Evolutionary conservation across 2,113 vertebrate genomes (phyloP), one percentile per base, ranked within the genome.

Genomic region (Actenoides hombroni): DNA sequence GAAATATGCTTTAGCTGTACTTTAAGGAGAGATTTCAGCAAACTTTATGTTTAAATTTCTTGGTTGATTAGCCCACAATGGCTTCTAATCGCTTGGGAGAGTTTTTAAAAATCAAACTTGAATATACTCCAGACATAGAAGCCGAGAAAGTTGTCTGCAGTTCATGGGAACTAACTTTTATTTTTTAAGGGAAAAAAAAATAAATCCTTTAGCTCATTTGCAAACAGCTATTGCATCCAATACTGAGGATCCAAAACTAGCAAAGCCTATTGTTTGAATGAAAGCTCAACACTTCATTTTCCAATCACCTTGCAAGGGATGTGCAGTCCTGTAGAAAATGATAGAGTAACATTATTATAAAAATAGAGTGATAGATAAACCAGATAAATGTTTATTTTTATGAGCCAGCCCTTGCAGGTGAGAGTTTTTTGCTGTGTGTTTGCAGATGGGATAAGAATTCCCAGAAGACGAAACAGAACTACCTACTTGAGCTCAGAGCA

Each of bases 41-140:
- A 92, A 92, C 42, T 96, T 96, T 97, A 87, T 86, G 79, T 94
- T 96, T 96, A 94, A 95, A 96, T 97, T 96, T 95, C 73, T 61
- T 96, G 95, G 75, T 80, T 96, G 95, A 96, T 97, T 96, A 96
- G 92, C 29, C 82, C 88, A 90, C 88, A 95, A 94, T 96, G 88
- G 75, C 54, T 92, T 95, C 51, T 94, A 94, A 95, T 97, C 37
- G 2, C 92, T 87, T 92, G 84, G 90, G 90, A 94, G 83, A 81
- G 63, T 74, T 94, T 89, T 88, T 64, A 42, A 95, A 94, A 94
- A 92, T 88, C 84, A 75, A 88, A 94, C 69, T 65, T 84, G 61
- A 93, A 90, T 95, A 61, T 65, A 86, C 40, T 80, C 26, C 80
- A 94, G 40, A 48, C 19, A 49, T 2, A 68, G 86, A 69, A 78